A percentile compares a stretch with the other conserved stretches of the same genome.
Conservation (phyloP, 2,888 invertebrate genomes). For the Tetramorium bicarinatum region DNA sequence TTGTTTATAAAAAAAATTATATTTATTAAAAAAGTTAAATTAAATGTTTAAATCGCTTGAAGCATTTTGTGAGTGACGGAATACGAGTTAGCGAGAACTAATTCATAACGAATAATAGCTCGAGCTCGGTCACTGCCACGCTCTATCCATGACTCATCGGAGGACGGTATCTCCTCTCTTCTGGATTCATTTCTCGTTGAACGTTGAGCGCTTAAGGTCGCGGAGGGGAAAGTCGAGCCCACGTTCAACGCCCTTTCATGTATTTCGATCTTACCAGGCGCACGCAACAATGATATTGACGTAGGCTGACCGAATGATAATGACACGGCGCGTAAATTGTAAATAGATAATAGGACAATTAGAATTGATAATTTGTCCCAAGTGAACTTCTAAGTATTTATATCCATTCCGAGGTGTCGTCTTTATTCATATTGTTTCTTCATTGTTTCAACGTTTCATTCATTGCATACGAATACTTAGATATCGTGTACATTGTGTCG, state of each 20-base stretch:
- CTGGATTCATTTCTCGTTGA: slow-evolving; percentile 56
- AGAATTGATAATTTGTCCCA: slow-evolving; percentile 25
- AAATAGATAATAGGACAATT: slow-evolving; percentile 1
- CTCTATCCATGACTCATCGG: slow-evolving; percentile 38
- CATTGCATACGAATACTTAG: too few relatives aligned
- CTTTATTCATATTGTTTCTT: neutral
- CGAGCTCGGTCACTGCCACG: slow-evolving; percentile 51
- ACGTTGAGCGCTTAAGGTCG: slow-evolving; percentile 54
- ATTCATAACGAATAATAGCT: slow-evolving; percentile 17
- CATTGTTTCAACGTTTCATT: neutral
- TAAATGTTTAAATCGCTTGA: neutral
- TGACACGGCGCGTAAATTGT: neutral
- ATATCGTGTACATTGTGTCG: neutral
- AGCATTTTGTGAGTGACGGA: neutral
- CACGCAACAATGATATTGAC: slow-evolving; percentile 25
- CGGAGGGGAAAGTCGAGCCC: slow-evolving; percentile 54
- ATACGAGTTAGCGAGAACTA: neutral
- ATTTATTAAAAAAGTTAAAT: neutral
- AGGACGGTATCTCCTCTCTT: slow-evolving; percentile 40
- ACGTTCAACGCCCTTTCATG: slow-evolving; percentile 65
- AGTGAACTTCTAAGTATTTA: neutral
- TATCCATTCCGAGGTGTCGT: neutral
- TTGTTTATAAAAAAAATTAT: neutral
- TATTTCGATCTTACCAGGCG: slow-evolving; percentile 15
- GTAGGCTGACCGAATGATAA: neutral